Base-by-base conservation (phyloP, 2,113 vertebrate genomes). In the Entosphenus tridentatus region DNA sequence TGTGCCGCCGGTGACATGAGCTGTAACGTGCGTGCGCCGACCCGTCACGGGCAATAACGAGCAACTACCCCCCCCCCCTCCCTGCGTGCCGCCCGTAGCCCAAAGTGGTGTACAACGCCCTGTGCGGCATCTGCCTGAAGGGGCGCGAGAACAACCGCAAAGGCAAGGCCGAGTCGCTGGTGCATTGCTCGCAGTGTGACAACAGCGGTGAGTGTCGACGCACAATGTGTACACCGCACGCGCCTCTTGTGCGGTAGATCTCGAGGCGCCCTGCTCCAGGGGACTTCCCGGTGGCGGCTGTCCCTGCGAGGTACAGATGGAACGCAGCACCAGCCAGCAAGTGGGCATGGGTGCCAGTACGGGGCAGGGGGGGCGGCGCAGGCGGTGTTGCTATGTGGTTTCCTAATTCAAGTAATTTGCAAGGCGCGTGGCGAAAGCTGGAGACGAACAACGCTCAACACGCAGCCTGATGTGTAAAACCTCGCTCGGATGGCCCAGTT, bases 61-160 rank as follows among this genome's bases (percentile, higher is more conserved):
- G 39, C 39, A 5, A 39, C 39, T 71, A 17, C 90, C 87, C 84
- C 96, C 93, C 84, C 62, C 62, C 21, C 83, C 95, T 95, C 87
- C 96, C 83, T 68, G 65, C 57, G 56, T 71, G 57, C 56, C 90
- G 86, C 84, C 95, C 95, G 84, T 89, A 98, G 93, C 89, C 85
- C 84, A 98, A 95, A 86, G 85, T 83, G 89, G 88, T 88, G 86
- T 87, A 89, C 84, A 92, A 85, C 91, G 93, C 90, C 83, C 83
- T 98, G 81, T 98, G 93, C 96, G 93, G 93, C 80, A 93, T 98
- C 87, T 98, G 93, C 87, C 88, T 95, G 89, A 95, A 88, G 90
- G 91, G 93, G 88, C 93, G 92, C 86, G 90, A 96, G 81, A 84
- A 86, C 82, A 90, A 89, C 89, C 92, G 80, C 87, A 92, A 81